phyloP scores from a whole-genome alignment of 2,888 invertebrate species.

The Pseudococcus jackbeardsleyi region DNA sequence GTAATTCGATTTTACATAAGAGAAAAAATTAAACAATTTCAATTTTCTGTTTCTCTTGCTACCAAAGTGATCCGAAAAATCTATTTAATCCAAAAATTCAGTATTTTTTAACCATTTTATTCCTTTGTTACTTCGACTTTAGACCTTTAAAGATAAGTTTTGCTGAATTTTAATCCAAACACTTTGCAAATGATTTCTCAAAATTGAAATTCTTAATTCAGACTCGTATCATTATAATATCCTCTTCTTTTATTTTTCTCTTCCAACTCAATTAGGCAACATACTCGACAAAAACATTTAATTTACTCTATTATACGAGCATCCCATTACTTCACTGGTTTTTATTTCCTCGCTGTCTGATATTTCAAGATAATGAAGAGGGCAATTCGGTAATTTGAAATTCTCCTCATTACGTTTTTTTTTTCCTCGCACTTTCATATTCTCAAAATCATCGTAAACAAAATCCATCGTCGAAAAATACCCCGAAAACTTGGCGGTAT shows the following conservation, averaged over 20 bases:
- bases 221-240: not conserved
- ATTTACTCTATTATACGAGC: not conserved
- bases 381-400: not conserved
- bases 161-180: too few relatives aligned
- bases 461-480: constrained; percentile 1
- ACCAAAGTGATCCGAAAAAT: too few relatives aligned
- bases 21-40: too few relatives aligned
- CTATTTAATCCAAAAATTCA: too few relatives aligned
- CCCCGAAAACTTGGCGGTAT: not conserved
- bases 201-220: not conserved
- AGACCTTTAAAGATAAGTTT: too few relatives aligned
- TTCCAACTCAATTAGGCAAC: not conserved
- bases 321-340: not conserved
- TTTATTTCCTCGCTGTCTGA: not conserved
- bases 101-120: too few relatives aligned
- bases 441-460: constrained; percentile 28
- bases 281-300: not conserved
- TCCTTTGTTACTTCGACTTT: too few relatives aligned
- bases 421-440: not conserved
- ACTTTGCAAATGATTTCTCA: too few relatives aligned
- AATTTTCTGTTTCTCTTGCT: too few relatives aligned
- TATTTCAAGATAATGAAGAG: not conserved
- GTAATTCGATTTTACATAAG: too few relatives aligned
- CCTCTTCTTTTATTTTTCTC: not conserved
- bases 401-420: not conserved